phyloP scores from a whole-genome alignment of 2,888 invertebrate species.

The Cephus nigrinus region DNA sequence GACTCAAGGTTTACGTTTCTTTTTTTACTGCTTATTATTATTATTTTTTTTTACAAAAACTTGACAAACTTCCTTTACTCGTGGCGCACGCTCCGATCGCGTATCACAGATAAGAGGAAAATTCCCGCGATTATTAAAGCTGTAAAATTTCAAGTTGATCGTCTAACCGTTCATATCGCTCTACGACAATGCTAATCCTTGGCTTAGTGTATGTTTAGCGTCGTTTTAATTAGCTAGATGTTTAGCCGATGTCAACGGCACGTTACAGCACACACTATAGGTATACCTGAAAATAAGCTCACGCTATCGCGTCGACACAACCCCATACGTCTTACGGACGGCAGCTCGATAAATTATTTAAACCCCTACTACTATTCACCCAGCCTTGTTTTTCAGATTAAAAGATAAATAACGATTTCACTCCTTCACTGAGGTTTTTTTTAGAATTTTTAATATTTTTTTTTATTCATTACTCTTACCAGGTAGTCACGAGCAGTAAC shows the following conservation, averaged over 20 bases:
- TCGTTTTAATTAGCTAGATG: slow-evolving; percentile 6
- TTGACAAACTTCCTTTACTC: not conserved
- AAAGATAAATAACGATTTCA: slow-evolving; percentile 4
- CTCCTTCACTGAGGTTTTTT: not conserved
- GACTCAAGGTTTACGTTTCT: not conserved
- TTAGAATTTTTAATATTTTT: not conserved
- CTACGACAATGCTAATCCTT: slow-evolving; percentile 22
- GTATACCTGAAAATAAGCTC: not conserved
- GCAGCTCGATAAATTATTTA: slow-evolving; percentile 8
- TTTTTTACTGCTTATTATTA: not conserved
- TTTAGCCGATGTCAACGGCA: slow-evolving; percentile 11
- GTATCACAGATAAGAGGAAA: not conserved
- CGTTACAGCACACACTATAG: slow-evolving; percentile 15
- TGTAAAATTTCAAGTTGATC: not conserved
- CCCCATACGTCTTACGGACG: slow-evolving; percentile 5
- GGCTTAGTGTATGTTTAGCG: slow-evolving; percentile 15
- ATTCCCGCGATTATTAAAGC: not conserved
- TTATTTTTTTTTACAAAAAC: not conserved
- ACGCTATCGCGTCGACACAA: slow-evolving; percentile 5
- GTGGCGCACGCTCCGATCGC: not conserved
- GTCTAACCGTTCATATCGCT: not conserved
- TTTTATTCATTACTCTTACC: not conserved
- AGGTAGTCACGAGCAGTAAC: not conserved
- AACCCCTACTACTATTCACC: not conserved
- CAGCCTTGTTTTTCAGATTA: slow-evolving; percentile 5